Evolutionary conservation across 1,140 invertebrate genomes (phyloP).

Genomic region (Rhagoletis zephyria): DNA sequence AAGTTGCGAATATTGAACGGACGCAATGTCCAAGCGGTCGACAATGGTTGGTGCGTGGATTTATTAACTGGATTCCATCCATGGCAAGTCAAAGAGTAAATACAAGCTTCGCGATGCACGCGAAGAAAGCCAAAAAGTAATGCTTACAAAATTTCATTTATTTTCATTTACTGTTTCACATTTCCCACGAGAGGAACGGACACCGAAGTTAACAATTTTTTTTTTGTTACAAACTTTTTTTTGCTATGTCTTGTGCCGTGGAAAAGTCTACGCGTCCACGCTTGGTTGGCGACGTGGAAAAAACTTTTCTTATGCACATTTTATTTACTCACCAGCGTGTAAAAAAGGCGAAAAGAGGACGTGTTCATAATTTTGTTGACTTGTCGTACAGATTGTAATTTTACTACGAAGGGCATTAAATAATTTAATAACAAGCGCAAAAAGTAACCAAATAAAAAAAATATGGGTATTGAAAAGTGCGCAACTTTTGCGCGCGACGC

Average conservation of each 20-base stretch:
- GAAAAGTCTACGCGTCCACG: neutral
- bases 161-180: constrained; percentile 74
- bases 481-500: constrained; percentile 15
- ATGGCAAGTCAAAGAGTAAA: constrained; percentile 23
- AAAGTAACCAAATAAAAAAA: constrained; percentile 25
- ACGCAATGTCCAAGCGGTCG: neutral
- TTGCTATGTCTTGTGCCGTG: constrained; percentile 4
- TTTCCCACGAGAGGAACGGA: constrained; percentile 67
- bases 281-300: constrained; percentile 57
- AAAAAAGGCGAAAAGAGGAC: constrained; percentile 51
- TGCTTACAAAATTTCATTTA: constrained; percentile 72
- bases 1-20: neutral
- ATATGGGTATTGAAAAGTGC: neutral
- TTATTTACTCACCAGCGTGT: constrained; percentile 70
- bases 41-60: neutral
- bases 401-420: constrained; percentile 71
- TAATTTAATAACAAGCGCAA: constrained; percentile 69
- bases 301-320: constrained; percentile 62
- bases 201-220: constrained; percentile 64
- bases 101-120: neutral
- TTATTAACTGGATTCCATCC: neutral
- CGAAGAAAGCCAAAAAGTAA: constrained; percentile 31
- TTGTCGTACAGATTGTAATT: constrained; percentile 66
- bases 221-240: constrained; percentile 57
- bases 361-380: constrained; percentile 73